phyloP scores from a whole-genome alignment of 37 sponge, comb jelly and placozoan species.

The Halisarca cf. caerulea region DNA sequence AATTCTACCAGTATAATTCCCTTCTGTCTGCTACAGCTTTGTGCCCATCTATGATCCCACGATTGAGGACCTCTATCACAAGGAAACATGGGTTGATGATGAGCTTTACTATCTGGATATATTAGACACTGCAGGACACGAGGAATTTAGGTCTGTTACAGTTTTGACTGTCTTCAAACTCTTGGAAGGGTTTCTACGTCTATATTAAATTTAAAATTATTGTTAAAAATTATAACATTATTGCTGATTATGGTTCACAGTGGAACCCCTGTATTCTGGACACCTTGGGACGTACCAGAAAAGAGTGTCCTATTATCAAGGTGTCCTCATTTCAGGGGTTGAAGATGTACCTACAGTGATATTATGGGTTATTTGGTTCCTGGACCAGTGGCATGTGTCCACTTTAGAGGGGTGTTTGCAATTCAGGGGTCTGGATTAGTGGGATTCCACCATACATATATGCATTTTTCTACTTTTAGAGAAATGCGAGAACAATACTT shows the following conservation, averaged over 20 bases:
- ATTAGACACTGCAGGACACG: constrained; percentile 91
- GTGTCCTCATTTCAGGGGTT: too few species aligned
- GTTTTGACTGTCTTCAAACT: too few species aligned
- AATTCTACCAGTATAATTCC: too few species aligned
- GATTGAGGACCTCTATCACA: constrained; percentile 69
- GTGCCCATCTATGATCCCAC: constrained; percentile 72
- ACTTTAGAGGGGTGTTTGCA: too few species aligned
- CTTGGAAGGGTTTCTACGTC: neutral
- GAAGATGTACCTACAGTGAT: too few species aligned
- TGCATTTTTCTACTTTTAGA: constrained; percentile 32
- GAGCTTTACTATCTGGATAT: constrained; percentile 83
- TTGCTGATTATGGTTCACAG: neutral
- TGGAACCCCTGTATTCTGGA: too few species aligned
- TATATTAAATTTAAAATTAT: neutral
- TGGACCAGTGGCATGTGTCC: too few species aligned
- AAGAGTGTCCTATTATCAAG: too few species aligned
- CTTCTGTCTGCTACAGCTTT: constrained; percentile 39
- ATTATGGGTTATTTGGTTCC: too few species aligned
- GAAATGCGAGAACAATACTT: constrained; percentile 98
- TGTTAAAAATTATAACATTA: neutral
- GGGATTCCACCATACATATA: neutral
- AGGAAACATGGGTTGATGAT: constrained; percentile 71
- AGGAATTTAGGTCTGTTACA: constrained; percentile 76
- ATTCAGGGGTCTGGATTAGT: too few species aligned
- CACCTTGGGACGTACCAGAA: too few species aligned